Evolutionary conservation across 2,113 vertebrate genomes (phyloP).

Genomic region (Bos javanicus): DNA sequence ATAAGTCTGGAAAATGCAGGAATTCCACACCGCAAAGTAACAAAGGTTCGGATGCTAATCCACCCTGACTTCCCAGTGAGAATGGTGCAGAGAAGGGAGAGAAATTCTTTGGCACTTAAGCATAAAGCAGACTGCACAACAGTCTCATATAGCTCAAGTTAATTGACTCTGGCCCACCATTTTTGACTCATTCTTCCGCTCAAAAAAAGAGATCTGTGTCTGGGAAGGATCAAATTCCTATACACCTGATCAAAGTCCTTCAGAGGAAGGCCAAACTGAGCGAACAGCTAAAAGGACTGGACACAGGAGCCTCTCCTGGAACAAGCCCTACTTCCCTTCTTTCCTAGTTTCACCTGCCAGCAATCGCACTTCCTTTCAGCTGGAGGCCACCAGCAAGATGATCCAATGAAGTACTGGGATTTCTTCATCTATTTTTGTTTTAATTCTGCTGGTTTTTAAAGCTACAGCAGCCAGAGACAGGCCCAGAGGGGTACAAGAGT

Average conservation of each 20-base stretch:
- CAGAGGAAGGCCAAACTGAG: slow-evolving; percentile 43
- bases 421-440: slow-evolving; percentile 46
- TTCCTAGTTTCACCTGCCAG: not conserved
- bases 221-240: slow-evolving; percentile 61
- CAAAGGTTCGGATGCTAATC: slow-evolving; percentile 46
- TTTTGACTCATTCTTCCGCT: slow-evolving; percentile 28
- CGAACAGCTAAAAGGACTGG: slow-evolving; percentile 19
- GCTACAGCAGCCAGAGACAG: not conserved
- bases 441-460: slow-evolving; percentile 47
- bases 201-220: slow-evolving; percentile 55
- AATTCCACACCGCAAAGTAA: slow-evolving; percentile 57
- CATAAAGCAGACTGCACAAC: not conserved
- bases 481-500: not conserved
- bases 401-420: slow-evolving; percentile 50
- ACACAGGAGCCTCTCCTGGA: not conserved
- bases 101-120: not conserved
- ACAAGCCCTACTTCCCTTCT: slow-evolving; percentile 19
- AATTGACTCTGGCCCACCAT: slow-evolving; percentile 25
- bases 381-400: not conserved
- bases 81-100: not conserved
- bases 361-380: slow-evolving; percentile 53
- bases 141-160: not conserved
- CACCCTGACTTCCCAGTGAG: slow-evolving; percentile 19
- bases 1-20: slow-evolving; percentile 52
- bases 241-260: slow-evolving; percentile 55